Evolutionary conservation across 2,797 vertebrate genomes (phyloP), one percentile per base, ranked within the genome.

Genomic region (Sebastes baramenuke): DNA sequence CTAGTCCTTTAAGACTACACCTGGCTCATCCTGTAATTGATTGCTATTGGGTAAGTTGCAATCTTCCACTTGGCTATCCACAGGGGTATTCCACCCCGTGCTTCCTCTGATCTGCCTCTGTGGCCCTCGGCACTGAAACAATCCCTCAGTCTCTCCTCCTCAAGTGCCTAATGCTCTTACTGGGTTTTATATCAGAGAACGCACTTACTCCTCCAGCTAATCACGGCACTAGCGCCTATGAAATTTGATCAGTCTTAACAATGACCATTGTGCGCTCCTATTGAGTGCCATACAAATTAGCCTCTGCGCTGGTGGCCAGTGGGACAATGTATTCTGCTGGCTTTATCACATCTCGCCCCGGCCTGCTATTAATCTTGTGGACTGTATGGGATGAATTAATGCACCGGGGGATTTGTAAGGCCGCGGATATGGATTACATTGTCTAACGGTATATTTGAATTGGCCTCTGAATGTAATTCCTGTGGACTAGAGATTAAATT

Each of bases 301-400:
- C 77, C 66, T 80, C 67, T 84, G 80, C 27, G 79, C 78, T 71
- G 72, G 78, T 84, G 88, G 89, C 83, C 87, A 61, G 68, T 73
- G 81, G 89, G 91, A 90, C 87, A 88, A 91, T 83, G 89, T 77
- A 82, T 91, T 90, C 84, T 83, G 87, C 83, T 79, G 73, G 77
- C 90, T 91, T 92, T 91, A 91, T 95, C 93, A 90, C 86, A 80
- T 91, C 86, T 79, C 24, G 58, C 74, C 67, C 64, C 8, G 22
- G 88, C 83, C 86, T 84, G 62, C 88, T 90, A 94, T 94, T 94
- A 93, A 93, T 95, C 92, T 91, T 89, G 82, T 77, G 80, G 85
- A 84, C 86, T 75, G 75, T 81, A 84, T 87, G 80, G 85, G 84
- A 84, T 90, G 86, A 92, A 94, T 91, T 90, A 87, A 90, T 92